These are phyloP conservation scores for Argya squamiceps DNA, from an alignment of 2,797 vertebrate genomes.

Conservation along the genomic window DNA sequence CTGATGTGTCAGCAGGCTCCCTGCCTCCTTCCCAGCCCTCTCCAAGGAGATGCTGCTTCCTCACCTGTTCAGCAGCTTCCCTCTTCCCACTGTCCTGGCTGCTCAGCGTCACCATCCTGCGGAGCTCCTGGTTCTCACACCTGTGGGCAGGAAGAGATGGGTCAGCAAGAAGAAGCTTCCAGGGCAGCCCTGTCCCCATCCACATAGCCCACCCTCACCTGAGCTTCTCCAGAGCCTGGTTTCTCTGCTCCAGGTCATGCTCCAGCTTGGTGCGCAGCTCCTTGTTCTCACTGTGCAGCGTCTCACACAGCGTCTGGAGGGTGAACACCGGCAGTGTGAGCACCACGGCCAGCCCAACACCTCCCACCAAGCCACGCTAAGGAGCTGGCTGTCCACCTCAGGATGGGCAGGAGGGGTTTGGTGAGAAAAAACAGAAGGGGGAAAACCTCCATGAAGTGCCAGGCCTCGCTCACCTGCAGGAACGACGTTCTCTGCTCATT, in stretches of 20 bases:
- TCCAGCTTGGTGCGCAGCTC: slow-evolving; percentile 94
- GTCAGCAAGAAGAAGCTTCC: neutral
- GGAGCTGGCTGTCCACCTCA: neutral
- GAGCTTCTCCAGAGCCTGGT: slow-evolving; percentile 89
- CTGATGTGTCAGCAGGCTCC: neutral
- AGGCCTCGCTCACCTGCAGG: slow-evolving; percentile 85
- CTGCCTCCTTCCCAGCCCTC: neutral
- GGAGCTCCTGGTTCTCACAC: slow-evolving; percentile 94
- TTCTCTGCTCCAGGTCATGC: slow-evolving; percentile 92
- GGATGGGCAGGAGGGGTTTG: neutral
- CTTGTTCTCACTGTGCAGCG: slow-evolving; percentile 93
- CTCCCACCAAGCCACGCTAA: neutral
- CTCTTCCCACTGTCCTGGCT: slow-evolving; percentile 61
- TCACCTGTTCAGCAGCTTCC: slow-evolving; percentile 80
- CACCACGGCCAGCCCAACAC: neutral
- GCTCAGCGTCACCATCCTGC: slow-evolving; percentile 83
- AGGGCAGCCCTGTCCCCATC: neutral
- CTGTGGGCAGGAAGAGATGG: slow-evolving; percentile 55
- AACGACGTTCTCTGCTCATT: slow-evolving; percentile 94
- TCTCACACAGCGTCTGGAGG: slow-evolving; percentile 91
- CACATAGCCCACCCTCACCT: slow-evolving; percentile 74
- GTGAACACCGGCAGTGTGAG: neutral
- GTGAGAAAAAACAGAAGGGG: neutral
- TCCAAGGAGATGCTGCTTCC: neutral
- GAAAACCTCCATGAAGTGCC: neutral